Percentiles rank a stretch among this genome's conserved stretches.
phyloP scores from a whole-genome alignment of 2,113 vertebrate genomes.

The Piprites chloris region DNA sequence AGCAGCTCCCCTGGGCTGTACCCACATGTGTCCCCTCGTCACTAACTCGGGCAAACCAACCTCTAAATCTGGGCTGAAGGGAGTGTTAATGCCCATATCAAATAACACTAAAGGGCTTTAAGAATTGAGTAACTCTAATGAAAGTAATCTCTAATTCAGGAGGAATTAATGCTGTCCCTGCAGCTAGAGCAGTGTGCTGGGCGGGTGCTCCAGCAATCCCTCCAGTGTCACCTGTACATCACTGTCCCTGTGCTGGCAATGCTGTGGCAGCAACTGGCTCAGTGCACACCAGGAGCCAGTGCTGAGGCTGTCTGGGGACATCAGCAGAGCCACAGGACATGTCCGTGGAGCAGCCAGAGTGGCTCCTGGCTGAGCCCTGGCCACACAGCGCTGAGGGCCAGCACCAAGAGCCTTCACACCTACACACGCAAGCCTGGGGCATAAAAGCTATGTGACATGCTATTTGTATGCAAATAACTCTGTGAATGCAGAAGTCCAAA shows the following conservation, averaged over 20 bases:
- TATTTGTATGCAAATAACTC: constrained; percentile 62
- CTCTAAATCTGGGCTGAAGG: neutral
- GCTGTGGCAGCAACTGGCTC: neutral
- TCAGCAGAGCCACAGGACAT: neutral
- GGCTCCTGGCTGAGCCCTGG: neutral
- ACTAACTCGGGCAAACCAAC: fast-evolving
- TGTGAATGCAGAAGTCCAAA: constrained; percentile 31
- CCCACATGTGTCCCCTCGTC: neutral
- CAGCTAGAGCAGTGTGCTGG: neutral
- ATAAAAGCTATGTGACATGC: neutral
- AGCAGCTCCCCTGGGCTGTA: neutral
- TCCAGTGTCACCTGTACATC: neutral
- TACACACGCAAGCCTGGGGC: fast-evolving
- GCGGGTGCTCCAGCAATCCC: neutral
- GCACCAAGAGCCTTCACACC: neutral
- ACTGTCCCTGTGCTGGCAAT: neutral
- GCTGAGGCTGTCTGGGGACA: neutral
- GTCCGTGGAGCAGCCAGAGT: neutral
- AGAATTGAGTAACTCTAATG: neutral
- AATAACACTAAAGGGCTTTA: neutral
- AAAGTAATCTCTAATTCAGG: neutral
- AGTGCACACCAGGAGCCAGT: neutral
- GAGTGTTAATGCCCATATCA: neutral
- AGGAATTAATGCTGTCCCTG: neutral
- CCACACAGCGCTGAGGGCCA: fast-evolving